Base-by-base conservation (phyloP, 2,888 invertebrate species). In the Cylindroiulus punctatus region DNA sequence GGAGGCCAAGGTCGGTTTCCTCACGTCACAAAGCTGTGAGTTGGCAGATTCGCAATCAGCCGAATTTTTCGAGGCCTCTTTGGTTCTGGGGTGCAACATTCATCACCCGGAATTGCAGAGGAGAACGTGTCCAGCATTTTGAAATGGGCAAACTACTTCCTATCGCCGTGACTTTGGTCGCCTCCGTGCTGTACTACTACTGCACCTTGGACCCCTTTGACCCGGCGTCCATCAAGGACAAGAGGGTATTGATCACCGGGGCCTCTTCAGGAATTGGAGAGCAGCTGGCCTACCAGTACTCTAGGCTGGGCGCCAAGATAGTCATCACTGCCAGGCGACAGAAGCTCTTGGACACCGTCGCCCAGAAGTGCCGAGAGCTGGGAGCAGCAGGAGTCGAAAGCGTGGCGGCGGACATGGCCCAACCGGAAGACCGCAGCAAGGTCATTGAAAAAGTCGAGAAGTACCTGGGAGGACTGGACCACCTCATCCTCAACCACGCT, bases 231-330 rank as follows among this genome's bases (percentile, higher is more conserved):
- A 57, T 85, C 22, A 76, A 85, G 32, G 76, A 76, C 19, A 57
- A 85, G 19, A 22, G 76, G 19, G 76, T 85, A 19, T 44, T 85
- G 22, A 76, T 85, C 36, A 85, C 85, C 14, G 85, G 85, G 30
- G 57, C 85, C 30, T 85, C 85, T 85, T 76, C 76, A 8, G 85
- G 85, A n/a, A 47, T 85, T 32, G 85, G 85, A 17, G 76, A 85
- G 32, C 30, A 85, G 52, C n/a, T 85, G 4, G 85, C 85, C 32
- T 85, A 85, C 52, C 81, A 85, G 17, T 85, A 85, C 81, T 32
- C 85, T 26, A 85, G 76, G 57, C 44, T 81, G 0, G 85, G 85
- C 1, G 85, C 65, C 36, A 36, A 40, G 36, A 22, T 85, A 22
- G 81, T 85, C n/a, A 81, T 85, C 42, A 81, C 81, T 12, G 85